Conservation (phyloP, 2,113 vertebrate genomes). For the Hydrolagus affinis region DNA sequence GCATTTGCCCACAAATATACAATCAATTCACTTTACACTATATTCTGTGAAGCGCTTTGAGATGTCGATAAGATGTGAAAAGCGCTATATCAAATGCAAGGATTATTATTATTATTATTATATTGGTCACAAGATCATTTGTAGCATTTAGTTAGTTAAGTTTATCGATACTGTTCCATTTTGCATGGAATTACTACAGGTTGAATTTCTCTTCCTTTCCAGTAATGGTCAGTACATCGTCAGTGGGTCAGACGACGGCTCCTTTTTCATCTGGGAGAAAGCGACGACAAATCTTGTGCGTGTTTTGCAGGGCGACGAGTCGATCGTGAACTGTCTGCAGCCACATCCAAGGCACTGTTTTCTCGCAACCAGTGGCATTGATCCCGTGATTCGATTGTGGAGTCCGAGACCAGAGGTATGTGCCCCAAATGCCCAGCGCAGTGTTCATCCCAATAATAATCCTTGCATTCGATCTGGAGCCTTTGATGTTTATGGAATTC, state of each 20-base stretch:
- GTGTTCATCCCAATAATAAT: too few relatives aligned
- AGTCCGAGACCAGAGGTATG: slow-evolving; percentile 85
- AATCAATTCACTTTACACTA: too few relatives aligned
- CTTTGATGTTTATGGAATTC: too few relatives aligned
- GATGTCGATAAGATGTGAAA: too few relatives aligned
- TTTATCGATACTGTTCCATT: background rate
- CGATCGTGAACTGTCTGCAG: slow-evolving; percentile 96
- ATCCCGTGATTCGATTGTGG: slow-evolving; percentile 92
- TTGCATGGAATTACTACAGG: background rate
- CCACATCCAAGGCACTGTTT: slow-evolving; percentile 96
- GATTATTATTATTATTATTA: too few relatives aligned
- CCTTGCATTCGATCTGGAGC: too few relatives aligned
- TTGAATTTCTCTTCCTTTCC: slow-evolving; percentile 28
- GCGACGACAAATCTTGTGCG: slow-evolving; percentile 91
- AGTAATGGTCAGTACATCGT: slow-evolving; percentile 96
- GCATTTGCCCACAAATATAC: too few relatives aligned
- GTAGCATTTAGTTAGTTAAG: background rate
- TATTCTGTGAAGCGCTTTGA: too few relatives aligned
- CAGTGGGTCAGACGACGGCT: slow-evolving; percentile 93
- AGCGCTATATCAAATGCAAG: too few relatives aligned
- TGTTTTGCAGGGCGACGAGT: slow-evolving; percentile 92
- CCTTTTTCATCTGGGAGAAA: slow-evolving; percentile 99
- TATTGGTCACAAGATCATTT: too few relatives aligned
- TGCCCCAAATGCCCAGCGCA: background rate
- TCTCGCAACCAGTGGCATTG: slow-evolving; percentile 92